Evolutionary conservation across 2,888 invertebrate genomes (phyloP).

Genomic region (Ectobius pallidus): DNA sequence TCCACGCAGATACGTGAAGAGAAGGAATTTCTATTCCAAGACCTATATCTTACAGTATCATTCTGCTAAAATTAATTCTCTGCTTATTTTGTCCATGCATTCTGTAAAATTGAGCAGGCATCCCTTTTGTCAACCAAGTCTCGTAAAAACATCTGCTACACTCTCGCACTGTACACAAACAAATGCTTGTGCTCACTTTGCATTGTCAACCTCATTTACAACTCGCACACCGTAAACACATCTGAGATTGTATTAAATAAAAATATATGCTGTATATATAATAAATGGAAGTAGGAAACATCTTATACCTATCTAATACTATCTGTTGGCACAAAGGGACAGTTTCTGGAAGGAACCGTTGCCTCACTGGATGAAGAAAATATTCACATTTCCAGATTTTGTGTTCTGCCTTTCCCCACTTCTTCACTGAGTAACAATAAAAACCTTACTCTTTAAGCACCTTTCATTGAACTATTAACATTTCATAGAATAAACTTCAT

Average conservation of each 20-base stretch:
- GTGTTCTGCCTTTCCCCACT: background rate
- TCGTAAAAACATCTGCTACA: too few species aligned
- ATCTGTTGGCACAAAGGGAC: constrained; percentile 12
- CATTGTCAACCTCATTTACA: background rate
- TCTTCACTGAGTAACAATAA: background rate
- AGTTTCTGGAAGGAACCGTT: constrained; percentile 19
- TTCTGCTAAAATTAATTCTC: too few species aligned
- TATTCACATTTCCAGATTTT: background rate
- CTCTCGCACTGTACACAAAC: too few species aligned
- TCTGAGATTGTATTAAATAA: background rate
- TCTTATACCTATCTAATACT: background rate
- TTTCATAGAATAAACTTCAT: too few species aligned
- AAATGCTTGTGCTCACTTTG: too few species aligned
- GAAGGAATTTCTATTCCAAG: too few species aligned
- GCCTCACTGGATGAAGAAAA: background rate
- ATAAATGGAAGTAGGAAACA: background rate
- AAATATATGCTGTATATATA: too few species aligned
- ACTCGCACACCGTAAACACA: background rate
- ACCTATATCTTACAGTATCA: too few species aligned
- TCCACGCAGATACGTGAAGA: too few species aligned
- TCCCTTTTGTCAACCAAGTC: background rate
- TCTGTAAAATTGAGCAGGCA: too few species aligned
- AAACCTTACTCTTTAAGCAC: background rate
- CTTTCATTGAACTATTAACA: too few species aligned
- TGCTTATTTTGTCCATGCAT: too few species aligned